A percentile compares a stretch with the other conserved stretches of the same genome.
phyloP scores from a whole-genome alignment of 2,888 invertebrate genomes.

The Mythimna ferrago region DNA sequence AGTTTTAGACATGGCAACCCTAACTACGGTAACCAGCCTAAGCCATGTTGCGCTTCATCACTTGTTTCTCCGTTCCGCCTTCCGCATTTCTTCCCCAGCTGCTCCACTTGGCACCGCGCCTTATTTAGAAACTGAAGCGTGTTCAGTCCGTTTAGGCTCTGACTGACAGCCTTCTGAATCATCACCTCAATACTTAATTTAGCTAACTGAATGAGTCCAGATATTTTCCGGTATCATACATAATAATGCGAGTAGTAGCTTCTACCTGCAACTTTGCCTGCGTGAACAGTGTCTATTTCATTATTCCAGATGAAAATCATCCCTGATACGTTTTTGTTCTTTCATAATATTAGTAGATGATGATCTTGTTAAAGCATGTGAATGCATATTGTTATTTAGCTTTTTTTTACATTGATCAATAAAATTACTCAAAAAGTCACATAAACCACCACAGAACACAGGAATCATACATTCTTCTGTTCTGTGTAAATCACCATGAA shows the following conservation, averaged over 20 bases:
- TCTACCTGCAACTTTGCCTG: neutral
- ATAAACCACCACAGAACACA: too few relatives aligned
- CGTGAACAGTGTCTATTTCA: neutral
- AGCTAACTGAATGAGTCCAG: too few relatives aligned
- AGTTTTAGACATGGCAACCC: too few relatives aligned
- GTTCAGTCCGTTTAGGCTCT: neutral
- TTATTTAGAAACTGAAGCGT: neutral
- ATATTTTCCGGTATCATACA: neutral
- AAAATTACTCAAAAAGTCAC: too few relatives aligned
- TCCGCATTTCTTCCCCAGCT: conserved; percentile 1
- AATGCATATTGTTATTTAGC: too few relatives aligned
- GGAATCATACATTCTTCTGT: too few relatives aligned
- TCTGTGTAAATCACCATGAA: too few relatives aligned
- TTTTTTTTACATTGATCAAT: too few relatives aligned
- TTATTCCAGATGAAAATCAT: neutral
- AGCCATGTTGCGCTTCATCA: neutral
- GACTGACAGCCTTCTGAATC: neutral
- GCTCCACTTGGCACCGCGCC: neutral
- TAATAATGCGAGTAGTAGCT: neutral
- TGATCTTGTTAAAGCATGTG: too few relatives aligned
- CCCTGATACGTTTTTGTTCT: too few relatives aligned
- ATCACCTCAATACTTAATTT: neutral
- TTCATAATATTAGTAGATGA: too few relatives aligned
- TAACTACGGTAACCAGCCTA: neutral
- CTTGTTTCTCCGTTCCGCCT: neutral